Evolutionary conservation across 1,140 invertebrate genomes (phyloP).

Genomic region (Apocrypta bakeri): DNA sequence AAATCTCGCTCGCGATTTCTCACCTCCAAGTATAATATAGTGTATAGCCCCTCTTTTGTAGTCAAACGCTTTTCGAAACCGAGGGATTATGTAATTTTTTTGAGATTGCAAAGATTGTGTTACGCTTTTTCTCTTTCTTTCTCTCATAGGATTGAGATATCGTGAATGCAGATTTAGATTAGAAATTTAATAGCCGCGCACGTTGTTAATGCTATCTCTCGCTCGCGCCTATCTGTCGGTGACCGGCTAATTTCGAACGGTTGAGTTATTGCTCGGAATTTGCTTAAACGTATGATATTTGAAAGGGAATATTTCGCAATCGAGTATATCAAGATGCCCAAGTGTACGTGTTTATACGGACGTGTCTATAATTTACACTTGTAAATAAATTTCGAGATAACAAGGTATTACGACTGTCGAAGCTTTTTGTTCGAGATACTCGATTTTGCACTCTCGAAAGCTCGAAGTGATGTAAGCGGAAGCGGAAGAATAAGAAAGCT

Average conservation of each 20-base stretch:
- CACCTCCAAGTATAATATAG: not conserved
- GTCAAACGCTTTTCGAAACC: constrained; percentile 5
- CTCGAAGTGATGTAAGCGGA: constrained; percentile 21
- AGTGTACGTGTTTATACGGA: not conserved
- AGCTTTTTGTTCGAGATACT: not conserved
- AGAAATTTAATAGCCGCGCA: constrained; percentile 3
- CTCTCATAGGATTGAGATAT: not conserved
- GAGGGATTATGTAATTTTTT: constrained; percentile 18
- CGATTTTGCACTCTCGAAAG: not conserved
- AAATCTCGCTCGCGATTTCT: constrained; percentile 33
- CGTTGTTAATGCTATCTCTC: not conserved
- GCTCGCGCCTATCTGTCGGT: too few species aligned
- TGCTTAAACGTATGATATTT: not conserved
- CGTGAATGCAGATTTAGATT: not conserved
- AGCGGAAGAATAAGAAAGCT: constrained; percentile 30
- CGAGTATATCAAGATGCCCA: not conserved
- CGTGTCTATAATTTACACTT: not conserved
- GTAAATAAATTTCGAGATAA: constrained; percentile 29
- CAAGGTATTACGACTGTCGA: constrained; percentile 15
- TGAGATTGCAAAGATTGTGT: not conserved
- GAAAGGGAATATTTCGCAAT: too few species aligned
- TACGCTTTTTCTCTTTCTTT: not conserved
- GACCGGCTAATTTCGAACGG: constrained; percentile 21
- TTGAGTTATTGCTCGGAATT: not conserved
- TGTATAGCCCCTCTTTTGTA: not conserved